Evolutionary conservation across 2,113 vertebrate genomes (phyloP), one percentile per base, ranked within the genome.

Genomic region (Porphyrio hochstetteri): DNA sequence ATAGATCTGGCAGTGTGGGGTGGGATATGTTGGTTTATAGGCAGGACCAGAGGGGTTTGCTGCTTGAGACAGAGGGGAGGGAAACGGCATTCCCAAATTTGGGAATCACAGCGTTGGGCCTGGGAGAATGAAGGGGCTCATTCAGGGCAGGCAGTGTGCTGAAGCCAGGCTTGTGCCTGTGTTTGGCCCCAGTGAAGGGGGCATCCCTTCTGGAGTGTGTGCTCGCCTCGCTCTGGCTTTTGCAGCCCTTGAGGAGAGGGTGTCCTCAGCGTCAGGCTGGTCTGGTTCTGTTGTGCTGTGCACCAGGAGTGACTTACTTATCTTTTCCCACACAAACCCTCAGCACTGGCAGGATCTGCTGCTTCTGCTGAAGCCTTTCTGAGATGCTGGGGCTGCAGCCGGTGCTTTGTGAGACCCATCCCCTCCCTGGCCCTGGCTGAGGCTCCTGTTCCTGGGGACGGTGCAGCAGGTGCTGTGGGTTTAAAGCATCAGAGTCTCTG

Each of bases 71-170:
- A 4, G 57, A 28, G 24, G 9, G 65, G 50, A 67, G 29, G 42
- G 84, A 42, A 25, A 15, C 0, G 0, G 36, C 16, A 3, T 10
- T 53, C 27, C 61, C 7, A 0, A 0, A 44, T 88, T 71, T 27
- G 53, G 25, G 27, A 36, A 11, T n/a, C 9, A 8, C 21, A 33
- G 61, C n/a, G 1, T 5, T 31, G 57, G 25, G 27, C 25, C 7
- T 18, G 27, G 31, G 33, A 5, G 11, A 27, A 13, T 19, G 13
- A 1, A 33, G 56, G 31, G 16, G 13, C 40, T 44, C 1, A 2
- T 20, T 40, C 5, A 0, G 60, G 64, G 14, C 10, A 19, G 12
- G 0, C 36, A 16, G 33, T 1, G 6, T 0, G 15, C 42, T 12
- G 63, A 23, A 35, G n/a, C 27, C 0, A 5, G 17, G 44, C 38